These are phyloP conservation scores for Scomber japonicus DNA, from an alignment of 2,113 vertebrate species.

Conservation along the genomic window DNA sequence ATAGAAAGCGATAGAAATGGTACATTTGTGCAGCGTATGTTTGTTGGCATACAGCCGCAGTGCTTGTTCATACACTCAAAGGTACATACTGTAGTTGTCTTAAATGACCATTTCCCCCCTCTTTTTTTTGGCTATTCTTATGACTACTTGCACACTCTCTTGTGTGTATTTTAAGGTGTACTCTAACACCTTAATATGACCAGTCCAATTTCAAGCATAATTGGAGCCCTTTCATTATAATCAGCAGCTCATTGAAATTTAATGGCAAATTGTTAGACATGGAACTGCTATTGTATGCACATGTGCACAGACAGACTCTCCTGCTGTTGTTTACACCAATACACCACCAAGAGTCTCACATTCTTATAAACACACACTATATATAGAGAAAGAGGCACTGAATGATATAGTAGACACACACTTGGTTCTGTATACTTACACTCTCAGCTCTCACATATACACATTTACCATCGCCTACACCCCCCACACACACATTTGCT, in stretches of 20 bases:
- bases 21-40: not conserved
- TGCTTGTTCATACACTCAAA: not conserved
- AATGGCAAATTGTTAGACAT: constrained; percentile 13
- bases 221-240: constrained; percentile 53
- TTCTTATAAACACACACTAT: constrained; percentile 3
- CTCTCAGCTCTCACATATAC: not conserved
- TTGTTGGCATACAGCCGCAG: not conserved
- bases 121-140: not conserved
- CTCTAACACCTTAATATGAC: not conserved
- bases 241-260: constrained; percentile 36
- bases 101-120: not conserved
- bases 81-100: not conserved
- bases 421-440: not conserved
- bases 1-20: not conserved
- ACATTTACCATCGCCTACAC: not conserved
- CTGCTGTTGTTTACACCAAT: not conserved
- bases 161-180: too few relatives aligned
- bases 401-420: not conserved
- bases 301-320: not conserved
- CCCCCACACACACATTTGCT: constrained; percentile 31
- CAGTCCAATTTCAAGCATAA: constrained; percentile 36
- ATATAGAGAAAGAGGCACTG: not conserved
- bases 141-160: not conserved
- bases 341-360: not conserved
- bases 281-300: not conserved